Conservation (phyloP, 2,113 vertebrate genomes). For the Brachirus orientalis region DNA sequence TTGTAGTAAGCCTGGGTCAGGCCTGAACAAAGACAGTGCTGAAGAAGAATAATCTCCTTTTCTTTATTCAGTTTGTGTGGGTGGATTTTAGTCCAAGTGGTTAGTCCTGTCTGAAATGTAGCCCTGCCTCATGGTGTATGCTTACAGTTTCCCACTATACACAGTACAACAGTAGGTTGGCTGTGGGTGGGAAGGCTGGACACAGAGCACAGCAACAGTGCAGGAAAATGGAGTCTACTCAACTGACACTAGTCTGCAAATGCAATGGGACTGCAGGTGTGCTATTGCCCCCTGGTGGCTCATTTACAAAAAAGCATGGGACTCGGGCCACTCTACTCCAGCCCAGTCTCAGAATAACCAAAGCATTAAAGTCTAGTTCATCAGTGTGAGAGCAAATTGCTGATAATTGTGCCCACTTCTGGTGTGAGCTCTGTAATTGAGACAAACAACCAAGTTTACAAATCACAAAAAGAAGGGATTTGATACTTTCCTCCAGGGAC, state of each 20-base stretch:
- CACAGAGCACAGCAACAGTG: slow-evolving; percentile 28
- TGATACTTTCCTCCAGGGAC: too few relatives aligned
- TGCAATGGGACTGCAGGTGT: slow-evolving; percentile 44
- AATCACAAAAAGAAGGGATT: too few relatives aligned
- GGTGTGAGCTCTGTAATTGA: too few relatives aligned
- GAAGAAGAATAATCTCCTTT: slow-evolving; percentile 46
- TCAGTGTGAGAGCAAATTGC: too few relatives aligned
- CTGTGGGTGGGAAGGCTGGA: slow-evolving; percentile 49
- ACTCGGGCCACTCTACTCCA: neutral
- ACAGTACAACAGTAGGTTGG: slow-evolving; percentile 8
- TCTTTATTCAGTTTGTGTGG: slow-evolving; percentile 58
- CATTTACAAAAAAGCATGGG: slow-evolving; percentile 22
- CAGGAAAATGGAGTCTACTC: slow-evolving; percentile 19
- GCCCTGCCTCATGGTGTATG: slow-evolving; percentile 39
- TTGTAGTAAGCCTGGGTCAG: slow-evolving; percentile 19
- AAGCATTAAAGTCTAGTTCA: neutral
- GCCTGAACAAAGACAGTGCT: neutral
- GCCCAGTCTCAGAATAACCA: neutral
- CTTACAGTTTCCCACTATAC: slow-evolving; percentile 37
- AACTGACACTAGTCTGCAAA: slow-evolving; percentile 34
- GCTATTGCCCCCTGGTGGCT: slow-evolving; percentile 78
- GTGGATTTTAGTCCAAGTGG: slow-evolving; percentile 35
- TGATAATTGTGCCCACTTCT: too few relatives aligned
- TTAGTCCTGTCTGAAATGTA: slow-evolving; percentile 42
- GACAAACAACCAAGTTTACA: too few relatives aligned